These are phyloP conservation scores for Loxodonta africana DNA, from an alignment of 2,113 vertebrate genomes.

Conservation along the genomic window DNA sequence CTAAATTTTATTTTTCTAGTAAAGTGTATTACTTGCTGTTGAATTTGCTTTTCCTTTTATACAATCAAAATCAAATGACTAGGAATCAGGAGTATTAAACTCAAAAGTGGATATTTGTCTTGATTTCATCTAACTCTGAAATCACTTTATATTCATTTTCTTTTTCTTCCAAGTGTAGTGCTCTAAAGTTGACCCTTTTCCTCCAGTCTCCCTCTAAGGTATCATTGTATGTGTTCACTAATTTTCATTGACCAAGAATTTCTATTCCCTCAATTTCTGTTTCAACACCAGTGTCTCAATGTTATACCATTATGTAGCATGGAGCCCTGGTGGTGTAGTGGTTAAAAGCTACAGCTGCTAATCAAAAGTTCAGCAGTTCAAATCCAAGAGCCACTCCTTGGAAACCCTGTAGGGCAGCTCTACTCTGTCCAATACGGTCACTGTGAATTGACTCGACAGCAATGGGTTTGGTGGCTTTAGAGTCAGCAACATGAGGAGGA, in stretches of 20 bases:
- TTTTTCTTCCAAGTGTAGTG: not conserved
- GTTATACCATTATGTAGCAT: fast-evolving
- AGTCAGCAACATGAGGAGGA: not conserved
- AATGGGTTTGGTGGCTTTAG: no score
- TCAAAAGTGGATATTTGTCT: not conserved
- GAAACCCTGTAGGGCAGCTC: no score
- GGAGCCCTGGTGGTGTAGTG: no score
- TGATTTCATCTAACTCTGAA: not conserved
- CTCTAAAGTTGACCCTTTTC: not conserved
- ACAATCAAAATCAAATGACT: not conserved
- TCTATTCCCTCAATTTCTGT: not conserved
- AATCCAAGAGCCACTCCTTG: no score
- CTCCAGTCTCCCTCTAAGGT: not conserved
- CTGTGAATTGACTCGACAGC: no score
- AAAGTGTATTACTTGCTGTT: not conserved
- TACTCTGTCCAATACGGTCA: no score
- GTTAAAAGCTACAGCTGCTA: no score
- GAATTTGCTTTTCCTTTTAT: not conserved
- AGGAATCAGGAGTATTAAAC: not conserved
- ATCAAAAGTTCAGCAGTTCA: no score
- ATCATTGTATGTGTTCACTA: not conserved
- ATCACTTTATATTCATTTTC: not conserved
- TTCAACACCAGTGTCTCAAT: not conserved
- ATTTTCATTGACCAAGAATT: not conserved
- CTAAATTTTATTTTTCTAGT: not conserved